phyloP scores from a whole-genome alignment of 2,797 vertebrate genomes.

The Myotis vivesi region DNA sequence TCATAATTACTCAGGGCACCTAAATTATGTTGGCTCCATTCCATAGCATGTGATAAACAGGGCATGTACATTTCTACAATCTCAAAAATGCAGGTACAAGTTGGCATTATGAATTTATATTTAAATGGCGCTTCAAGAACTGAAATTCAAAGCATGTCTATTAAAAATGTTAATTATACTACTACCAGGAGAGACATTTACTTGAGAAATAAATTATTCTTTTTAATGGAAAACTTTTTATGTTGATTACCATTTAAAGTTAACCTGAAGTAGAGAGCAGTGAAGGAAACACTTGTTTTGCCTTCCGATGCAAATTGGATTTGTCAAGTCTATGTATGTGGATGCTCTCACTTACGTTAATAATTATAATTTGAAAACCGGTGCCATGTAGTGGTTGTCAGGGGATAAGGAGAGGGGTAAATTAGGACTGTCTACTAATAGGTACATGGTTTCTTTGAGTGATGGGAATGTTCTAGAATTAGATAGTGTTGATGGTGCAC shows the following conservation, averaged over 20 bases:
- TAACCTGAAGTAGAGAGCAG: neutral
- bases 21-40: neutral
- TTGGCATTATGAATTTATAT: constrained; percentile 39
- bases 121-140: constrained; percentile 43
- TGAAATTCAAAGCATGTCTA: constrained; percentile 29
- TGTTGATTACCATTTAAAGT: neutral
- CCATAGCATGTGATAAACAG: neutral
- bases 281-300: neutral
- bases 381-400: neutral
- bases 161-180: constrained; percentile 62
- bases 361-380: neutral
- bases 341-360: neutral
- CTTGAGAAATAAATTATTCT: constrained; percentile 66
- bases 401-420: neutral
- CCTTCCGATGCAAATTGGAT: neutral
- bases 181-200: constrained; percentile 40
- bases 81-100: neutral
- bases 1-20: neutral
- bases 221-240: constrained; percentile 55
- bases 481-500: neutral
- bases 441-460: neutral
- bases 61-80: neutral
- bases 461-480: neutral
- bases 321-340: neutral
- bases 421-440: neutral